Evolutionary conservation across 1,140 invertebrate species (phyloP).

Genomic region (Choristoneura fumiferana): DNA sequence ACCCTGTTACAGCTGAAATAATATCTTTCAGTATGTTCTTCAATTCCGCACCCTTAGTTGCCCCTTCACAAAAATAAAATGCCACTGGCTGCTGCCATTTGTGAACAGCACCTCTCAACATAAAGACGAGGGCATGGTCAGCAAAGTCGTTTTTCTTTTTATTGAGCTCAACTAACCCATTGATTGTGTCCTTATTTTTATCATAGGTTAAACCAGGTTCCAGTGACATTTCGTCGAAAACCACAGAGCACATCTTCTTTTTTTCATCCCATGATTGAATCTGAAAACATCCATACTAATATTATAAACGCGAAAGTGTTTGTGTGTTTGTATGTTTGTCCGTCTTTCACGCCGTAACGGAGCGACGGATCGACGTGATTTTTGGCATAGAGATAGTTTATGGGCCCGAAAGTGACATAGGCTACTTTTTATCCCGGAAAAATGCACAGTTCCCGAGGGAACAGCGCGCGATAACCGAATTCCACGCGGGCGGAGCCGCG

Average conservation of each 20-base stretch:
- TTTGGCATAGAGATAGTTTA: no score
- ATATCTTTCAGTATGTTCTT: neutral
- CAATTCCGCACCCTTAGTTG: neutral
- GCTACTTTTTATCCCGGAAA: no score
- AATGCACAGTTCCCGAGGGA: no score
- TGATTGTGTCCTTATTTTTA: neutral
- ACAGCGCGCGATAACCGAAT: no score
- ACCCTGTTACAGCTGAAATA: neutral
- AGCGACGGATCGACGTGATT: no score
- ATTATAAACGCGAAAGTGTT: no score
- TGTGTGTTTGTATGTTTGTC: no score
- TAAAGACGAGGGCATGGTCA: constrained; percentile 19
- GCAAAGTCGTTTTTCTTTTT: neutral
- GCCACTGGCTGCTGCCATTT: constrained; percentile 1
- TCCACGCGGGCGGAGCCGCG: no score
- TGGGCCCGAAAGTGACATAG: no score
- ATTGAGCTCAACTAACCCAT: constrained; percentile 5
- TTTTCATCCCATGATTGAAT: neutral
- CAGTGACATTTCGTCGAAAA: constrained; percentile 18
- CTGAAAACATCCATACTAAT: no score
- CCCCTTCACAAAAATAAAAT: constrained; percentile 4
- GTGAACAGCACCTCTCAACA: neutral
- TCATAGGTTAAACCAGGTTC: neutral
- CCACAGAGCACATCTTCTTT: constrained; percentile 6
- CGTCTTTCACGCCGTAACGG: no score